Conservation (phyloP, 2,113 vertebrate species). For the Lasiurus borealis region DNA sequence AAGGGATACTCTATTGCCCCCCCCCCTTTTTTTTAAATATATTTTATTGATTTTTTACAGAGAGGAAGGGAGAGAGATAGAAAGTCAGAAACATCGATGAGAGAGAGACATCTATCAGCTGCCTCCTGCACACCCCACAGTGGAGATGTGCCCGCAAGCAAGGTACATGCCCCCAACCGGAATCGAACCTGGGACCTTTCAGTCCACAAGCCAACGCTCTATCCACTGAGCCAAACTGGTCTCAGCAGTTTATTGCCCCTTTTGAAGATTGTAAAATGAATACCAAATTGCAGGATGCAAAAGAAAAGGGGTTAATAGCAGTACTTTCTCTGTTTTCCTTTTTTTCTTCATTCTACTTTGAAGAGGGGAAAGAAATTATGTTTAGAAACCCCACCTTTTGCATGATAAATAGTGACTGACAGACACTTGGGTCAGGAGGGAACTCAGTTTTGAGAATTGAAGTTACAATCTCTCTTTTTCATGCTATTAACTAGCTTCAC, state of each 20-base stretch:
- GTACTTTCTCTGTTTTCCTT: conserved; percentile 27
- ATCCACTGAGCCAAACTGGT: too few relatives aligned
- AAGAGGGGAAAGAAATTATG: conserved; percentile 53
- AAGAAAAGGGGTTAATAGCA: conserved; percentile 39
- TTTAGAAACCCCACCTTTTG: conserved; percentile 28
- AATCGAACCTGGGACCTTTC: too few relatives aligned
- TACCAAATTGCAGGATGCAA: neutral
- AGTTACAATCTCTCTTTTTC: conserved; percentile 26
- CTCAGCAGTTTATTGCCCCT: neutral
- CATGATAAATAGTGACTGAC: neutral
- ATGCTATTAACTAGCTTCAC: neutral
- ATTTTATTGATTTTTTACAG: too few relatives aligned
- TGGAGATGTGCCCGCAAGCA: too few relatives aligned
- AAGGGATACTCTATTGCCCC: neutral
- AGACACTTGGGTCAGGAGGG: conserved; percentile 5
- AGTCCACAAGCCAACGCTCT: too few relatives aligned
- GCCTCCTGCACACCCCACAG: too few relatives aligned
- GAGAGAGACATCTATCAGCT: too few relatives aligned
- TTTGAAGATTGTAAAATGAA: conserved; percentile 20
- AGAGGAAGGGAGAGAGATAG: too few relatives aligned
- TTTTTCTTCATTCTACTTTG: conserved; percentile 53
- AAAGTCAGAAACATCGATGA: too few relatives aligned
- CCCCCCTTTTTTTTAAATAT: too few relatives aligned
- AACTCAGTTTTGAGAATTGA: conserved; percentile 49
- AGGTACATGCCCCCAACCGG: too few relatives aligned